Evolutionary conservation across 2,888 invertebrate species (phyloP).

Genomic region (Macropis europaea): DNA sequence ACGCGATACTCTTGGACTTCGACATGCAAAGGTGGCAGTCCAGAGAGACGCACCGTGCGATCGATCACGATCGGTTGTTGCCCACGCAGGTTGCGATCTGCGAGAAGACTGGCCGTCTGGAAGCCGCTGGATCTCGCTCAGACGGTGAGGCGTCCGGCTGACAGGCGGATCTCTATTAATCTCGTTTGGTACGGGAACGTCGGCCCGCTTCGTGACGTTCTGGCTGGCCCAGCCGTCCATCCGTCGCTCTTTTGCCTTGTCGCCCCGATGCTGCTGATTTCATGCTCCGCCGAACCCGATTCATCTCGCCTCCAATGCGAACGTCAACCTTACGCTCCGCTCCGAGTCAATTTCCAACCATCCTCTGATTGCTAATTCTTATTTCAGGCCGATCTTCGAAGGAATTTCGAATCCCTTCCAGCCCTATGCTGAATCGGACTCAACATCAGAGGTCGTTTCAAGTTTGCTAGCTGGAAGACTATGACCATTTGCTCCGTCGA

Average conservation of each 20-base stretch:
- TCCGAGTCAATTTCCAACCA: too few species aligned
- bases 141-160: constrained; percentile 67
- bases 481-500: too few species aligned
- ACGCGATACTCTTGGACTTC: constrained; percentile 22
- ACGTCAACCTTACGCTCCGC: constrained; percentile 11
- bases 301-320: constrained; percentile 11
- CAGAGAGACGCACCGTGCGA: constrained; percentile 38
- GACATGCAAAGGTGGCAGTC: constrained; percentile 28
- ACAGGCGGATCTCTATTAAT: constrained; percentile 73
- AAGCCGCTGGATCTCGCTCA: constrained; percentile 67
- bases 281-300: constrained; percentile 25
- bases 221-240: constrained; percentile 56
- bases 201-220: constrained; percentile 57
- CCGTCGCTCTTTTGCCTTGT: constrained; percentile 32
- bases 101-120: constrained; percentile 71
- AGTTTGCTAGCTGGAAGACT: too few species aligned
- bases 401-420: too few species aligned
- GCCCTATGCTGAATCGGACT: too few species aligned
- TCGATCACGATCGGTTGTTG: constrained; percentile 62
- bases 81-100: constrained; percentile 73
- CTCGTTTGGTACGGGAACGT: constrained; percentile 66
- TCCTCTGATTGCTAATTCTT: too few species aligned
- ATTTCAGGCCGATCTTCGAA: too few species aligned
- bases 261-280: constrained; percentile 37
- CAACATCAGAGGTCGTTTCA: too few species aligned